These are phyloP conservation scores for Athalia rosae DNA, from an alignment of 2,888 invertebrate genomes.

Conservation along the genomic window DNA sequence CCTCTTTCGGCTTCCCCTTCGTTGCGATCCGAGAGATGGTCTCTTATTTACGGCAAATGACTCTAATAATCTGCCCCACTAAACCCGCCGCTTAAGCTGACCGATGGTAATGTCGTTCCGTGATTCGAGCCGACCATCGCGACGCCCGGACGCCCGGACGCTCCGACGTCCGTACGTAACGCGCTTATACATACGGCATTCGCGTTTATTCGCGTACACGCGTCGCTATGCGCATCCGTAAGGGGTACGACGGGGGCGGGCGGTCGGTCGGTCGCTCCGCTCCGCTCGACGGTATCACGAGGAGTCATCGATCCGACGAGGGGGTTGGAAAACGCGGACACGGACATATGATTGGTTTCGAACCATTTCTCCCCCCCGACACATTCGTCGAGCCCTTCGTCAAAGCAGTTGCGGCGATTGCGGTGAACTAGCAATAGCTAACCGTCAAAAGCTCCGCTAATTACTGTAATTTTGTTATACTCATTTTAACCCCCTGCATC, in stretches of 20 bases:
- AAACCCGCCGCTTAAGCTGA: conserved; percentile 47
- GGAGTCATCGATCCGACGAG: conserved; percentile 14
- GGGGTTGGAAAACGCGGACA: background rate
- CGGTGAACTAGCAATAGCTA: conserved; percentile 1
- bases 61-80: conserved; percentile 48
- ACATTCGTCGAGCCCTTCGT: conserved; percentile 17
- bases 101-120: conserved; percentile 47
- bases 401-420: conserved; percentile 32
- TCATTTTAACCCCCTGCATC: background rate
- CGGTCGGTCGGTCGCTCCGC: background rate
- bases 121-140: conserved; percentile 37
- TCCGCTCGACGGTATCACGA: conserved; percentile 13
- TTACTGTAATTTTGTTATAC: conserved; percentile 17
- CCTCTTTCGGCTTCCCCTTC: conserved; percentile 29
- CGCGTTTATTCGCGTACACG: background rate
- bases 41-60: conserved; percentile 48
- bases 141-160: conserved; percentile 40
- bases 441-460: conserved; percentile 31
- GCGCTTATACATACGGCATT: conserved; percentile 6
- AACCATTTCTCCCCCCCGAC: conserved; percentile 33
- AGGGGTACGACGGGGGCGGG: too few relatives aligned
- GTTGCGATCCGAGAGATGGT: conserved; percentile 26
- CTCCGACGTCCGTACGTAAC: conserved; percentile 12
- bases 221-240: background rate
- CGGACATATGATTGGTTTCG: conserved; percentile 22